Conservation (phyloP, 2,113 vertebrate species). For the Aegotheles bennettii region DNA sequence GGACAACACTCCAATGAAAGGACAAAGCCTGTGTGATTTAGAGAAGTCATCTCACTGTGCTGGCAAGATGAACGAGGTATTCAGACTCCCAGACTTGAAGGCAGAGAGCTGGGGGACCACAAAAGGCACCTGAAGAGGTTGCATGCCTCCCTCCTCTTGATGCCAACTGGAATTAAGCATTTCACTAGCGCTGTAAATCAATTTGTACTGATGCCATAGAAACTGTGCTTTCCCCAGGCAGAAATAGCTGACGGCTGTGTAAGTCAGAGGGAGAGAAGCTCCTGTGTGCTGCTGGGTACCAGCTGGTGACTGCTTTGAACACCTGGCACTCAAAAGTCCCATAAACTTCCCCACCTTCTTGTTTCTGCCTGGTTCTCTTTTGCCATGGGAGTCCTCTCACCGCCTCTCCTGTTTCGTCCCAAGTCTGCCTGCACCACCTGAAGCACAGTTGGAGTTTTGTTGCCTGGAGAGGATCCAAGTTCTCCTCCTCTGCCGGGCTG, state of each 20-base stretch:
- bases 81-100: neutral
- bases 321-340: neutral
- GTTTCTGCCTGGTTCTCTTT: neutral
- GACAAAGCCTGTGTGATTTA: neutral
- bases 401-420: neutral
- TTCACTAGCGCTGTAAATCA: neutral
- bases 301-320: neutral
- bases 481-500: neutral
- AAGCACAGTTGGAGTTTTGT: neutral
- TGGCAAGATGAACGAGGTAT: neutral
- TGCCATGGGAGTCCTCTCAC: neutral
- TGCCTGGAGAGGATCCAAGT: neutral
- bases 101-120: neutral
- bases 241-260: neutral
- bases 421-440: neutral
- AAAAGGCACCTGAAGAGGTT: neutral
- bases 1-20: neutral
- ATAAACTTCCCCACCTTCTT: neutral
- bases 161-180: neutral
- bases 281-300: neutral
- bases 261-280: neutral
- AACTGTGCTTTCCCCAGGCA: neutral
- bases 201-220: neutral
- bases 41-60: neutral
- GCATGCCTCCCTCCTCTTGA: neutral